Evolutionary conservation across 2,113 vertebrate genomes (phyloP).

Genomic region (Ophthalmolycus amberensis): DNA sequence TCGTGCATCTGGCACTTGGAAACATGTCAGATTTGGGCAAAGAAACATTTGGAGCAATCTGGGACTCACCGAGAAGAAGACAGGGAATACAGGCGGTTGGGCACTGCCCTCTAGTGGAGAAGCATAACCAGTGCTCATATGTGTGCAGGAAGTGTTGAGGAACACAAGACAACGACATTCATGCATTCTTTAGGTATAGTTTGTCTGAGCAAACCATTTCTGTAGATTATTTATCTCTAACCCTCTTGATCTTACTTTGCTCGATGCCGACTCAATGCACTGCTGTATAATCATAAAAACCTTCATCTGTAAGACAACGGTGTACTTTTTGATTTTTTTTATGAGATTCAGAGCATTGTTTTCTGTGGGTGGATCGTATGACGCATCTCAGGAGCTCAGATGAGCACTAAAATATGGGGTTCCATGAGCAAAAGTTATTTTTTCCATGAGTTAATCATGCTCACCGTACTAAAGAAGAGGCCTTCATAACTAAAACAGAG

Average conservation of each 20-base stretch:
- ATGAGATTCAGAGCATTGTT: neutral
- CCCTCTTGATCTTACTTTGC: neutral
- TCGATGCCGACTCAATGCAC: neutral
- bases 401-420: neutral
- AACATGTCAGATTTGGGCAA: slow-evolving; percentile 15
- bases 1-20: slow-evolving; percentile 56
- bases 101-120: slow-evolving; percentile 66
- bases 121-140: neutral
- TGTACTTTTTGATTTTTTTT: neutral
- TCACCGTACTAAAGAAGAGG: neutral
- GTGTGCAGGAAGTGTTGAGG: neutral
- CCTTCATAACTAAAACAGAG: neutral
- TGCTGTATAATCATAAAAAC: neutral
- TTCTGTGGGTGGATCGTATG: neutral
- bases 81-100: neutral
- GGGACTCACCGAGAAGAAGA: neutral
- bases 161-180: neutral
- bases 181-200: neutral
- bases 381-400: neutral
- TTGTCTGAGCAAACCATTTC: neutral
- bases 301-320: neutral
- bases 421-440: neutral
- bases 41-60: slow-evolving; percentile 17
- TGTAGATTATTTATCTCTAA: neutral
- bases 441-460: neutral